Conservation (phyloP, 2,888 invertebrate species). For the Ophion slaviceki region DNA sequence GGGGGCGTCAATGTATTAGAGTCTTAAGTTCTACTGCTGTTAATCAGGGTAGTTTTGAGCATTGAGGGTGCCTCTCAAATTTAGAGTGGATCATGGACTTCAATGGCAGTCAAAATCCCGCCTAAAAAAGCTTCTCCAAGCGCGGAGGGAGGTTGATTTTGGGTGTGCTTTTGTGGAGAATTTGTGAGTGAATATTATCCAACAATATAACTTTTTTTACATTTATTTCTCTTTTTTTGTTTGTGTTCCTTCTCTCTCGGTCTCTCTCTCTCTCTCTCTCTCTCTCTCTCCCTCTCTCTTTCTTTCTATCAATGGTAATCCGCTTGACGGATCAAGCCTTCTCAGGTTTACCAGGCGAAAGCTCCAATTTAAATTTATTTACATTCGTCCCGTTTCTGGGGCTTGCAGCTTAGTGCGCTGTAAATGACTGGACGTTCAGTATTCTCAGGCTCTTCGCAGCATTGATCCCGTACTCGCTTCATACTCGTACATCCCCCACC, state of each 20-base stretch:
- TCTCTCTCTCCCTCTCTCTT: conserved; percentile 23
- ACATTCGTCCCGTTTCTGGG: conserved; percentile 77
- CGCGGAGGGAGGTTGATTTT: not conserved
- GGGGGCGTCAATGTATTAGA: conserved; percentile 73
- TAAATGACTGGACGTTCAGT: conserved; percentile 62
- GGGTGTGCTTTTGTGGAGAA: not conserved
- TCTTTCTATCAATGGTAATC: conserved; percentile 68
- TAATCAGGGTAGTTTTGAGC: not conserved
- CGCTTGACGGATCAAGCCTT: conserved; percentile 72
- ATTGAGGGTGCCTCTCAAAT: too few relatives aligned
- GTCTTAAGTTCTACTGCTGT: conserved; percentile 71
- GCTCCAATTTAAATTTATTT: conserved; percentile 79
- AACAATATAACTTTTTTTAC: not conserved
- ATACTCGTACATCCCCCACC: not conserved
- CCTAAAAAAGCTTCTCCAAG: too few relatives aligned
- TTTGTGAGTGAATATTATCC: not conserved
- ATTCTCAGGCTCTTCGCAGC: conserved; percentile 64
- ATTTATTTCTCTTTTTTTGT: not conserved
- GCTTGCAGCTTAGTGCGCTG: conserved; percentile 69
- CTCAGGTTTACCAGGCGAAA: conserved; percentile 59
- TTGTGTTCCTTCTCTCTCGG: not conserved
- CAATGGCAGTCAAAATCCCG: not conserved
- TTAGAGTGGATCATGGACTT: not conserved
- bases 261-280: conserved; percentile 21
- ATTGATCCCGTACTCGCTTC: conserved; percentile 71